Conservation (phyloP, 2,888 invertebrate species). For the Candidula unifasciata region DNA sequence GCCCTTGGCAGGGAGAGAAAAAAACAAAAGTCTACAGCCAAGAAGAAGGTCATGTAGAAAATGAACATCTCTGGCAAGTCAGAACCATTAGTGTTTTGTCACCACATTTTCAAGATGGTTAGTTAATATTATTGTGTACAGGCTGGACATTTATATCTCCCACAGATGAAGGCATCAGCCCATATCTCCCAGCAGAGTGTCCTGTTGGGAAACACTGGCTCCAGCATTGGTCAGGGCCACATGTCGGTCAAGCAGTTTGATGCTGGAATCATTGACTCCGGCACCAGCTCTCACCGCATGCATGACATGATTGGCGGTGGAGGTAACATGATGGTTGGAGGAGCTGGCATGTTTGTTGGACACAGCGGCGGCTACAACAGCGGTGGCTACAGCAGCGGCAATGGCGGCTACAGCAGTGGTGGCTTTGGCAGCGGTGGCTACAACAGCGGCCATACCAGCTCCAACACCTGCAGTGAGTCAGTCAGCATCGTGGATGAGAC, state of each 20-base stretch:
- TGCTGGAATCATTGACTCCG: background rate
- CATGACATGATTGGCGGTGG: background rate
- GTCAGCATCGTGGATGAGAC: background rate
- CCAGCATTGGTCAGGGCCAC: slow-evolving; percentile 24
- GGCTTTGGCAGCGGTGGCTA: too few species aligned
- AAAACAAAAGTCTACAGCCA: too few species aligned
- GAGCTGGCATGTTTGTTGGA: background rate
- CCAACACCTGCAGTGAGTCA: background rate
- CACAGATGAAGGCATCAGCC: slow-evolving; percentile 41
- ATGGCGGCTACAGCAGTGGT: too few species aligned
- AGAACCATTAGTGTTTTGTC: too few species aligned
- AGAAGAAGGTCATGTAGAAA: too few species aligned
- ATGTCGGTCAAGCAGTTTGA: slow-evolving; percentile 30
- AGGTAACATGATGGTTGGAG: background rate
- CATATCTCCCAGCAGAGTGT: slow-evolving; percentile 26
- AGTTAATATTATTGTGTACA: too few species aligned
- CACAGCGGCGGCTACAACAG: background rate
- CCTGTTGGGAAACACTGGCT: slow-evolving; percentile 16
- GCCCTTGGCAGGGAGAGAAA: too few species aligned
- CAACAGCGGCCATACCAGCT: background rate
- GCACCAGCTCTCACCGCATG: background rate
- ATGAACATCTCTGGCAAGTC: too few species aligned
- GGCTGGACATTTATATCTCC: too few species aligned
- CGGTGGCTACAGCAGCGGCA: too few species aligned
- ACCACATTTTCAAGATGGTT: too few species aligned